Conservation (phyloP, 2,888 invertebrate species). For the Caenorhabditis sinica region DNA sequence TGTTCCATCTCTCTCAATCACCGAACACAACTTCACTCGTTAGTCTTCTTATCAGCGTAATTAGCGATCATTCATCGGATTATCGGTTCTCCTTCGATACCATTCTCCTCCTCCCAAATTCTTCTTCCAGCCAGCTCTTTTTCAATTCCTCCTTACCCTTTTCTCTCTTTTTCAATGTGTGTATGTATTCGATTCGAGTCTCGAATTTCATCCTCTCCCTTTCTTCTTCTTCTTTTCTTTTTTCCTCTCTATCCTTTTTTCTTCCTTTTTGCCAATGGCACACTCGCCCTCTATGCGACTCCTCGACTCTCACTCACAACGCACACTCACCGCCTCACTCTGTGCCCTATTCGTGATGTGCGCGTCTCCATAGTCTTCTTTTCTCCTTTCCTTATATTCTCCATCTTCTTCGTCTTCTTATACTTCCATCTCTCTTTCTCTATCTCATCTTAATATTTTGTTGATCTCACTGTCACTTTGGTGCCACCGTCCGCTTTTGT, state of each 20-base stretch:
- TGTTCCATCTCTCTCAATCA: not conserved
- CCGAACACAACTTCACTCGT: conserved; percentile 18
- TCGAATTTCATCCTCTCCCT: conserved; percentile 54
- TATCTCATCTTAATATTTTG: conserved; percentile 39
- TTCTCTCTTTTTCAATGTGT: conserved; percentile 50
- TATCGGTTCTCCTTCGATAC: conserved; percentile 3
- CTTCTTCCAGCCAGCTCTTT: conserved; percentile 24
- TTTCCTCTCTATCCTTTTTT: conserved; percentile 22
- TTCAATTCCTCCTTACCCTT: conserved; percentile 30
- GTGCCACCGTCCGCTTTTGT: not conserved
- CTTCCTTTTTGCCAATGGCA: conserved; percentile 40
- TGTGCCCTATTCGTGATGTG: conserved; percentile 41
- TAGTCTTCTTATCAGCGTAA: conserved; percentile 29
- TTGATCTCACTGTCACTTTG: conserved; percentile 5
- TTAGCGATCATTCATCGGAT: conserved; percentile 33
- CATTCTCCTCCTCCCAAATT: conserved; percentile 20
- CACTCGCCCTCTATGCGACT: conserved; percentile 39
- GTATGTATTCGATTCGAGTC: conserved; percentile 59
- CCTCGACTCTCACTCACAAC: conserved; percentile 22
- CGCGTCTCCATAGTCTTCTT: conserved; percentile 37
- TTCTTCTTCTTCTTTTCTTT: conserved; percentile 20
- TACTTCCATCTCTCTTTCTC: conserved; percentile 22
- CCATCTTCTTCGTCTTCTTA: conserved; percentile 15
- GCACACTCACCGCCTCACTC: conserved; percentile 38
- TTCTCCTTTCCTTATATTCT: conserved; percentile 22